Percentiles rank a stretch among this genome's conserved stretches.
These are phyloP conservation scores for Pachyseris speciosa DNA, from an alignment of 64 coral and sea anemone species.

Conservation along the genomic window DNA sequence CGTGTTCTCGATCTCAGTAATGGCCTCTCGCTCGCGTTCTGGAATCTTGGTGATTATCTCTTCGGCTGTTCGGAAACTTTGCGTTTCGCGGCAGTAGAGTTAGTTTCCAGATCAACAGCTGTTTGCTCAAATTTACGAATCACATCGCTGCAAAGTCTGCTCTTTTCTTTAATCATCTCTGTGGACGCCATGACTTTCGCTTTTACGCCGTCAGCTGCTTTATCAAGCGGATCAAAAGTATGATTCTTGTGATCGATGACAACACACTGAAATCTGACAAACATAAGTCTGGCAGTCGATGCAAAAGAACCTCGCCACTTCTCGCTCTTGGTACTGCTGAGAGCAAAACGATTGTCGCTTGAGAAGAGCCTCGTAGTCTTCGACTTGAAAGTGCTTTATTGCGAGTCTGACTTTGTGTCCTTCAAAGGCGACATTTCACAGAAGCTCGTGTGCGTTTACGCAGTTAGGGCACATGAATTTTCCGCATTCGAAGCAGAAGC, in stretches of 20 bases:
- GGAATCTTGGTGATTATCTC: neutral
- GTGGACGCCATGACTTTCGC: neutral
- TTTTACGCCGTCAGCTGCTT: neutral
- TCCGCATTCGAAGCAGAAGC: slow-evolving; percentile 9
- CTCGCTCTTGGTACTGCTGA: slow-evolving; percentile 11
- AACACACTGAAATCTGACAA: neutral
- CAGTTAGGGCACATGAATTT: neutral
- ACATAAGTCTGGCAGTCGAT: neutral
- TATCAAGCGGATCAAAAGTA: neutral
- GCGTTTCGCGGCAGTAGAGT: neutral
- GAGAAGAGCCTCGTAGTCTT: neutral
- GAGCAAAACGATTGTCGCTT: neutral
- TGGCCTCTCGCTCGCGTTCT: slow-evolving; percentile 2
- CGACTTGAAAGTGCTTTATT: neutral
- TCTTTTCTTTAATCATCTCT: neutral
- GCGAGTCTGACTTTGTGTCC: slow-evolving; percentile 7
- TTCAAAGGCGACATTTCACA: neutral
- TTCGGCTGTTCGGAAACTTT: neutral
- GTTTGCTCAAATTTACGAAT: neutral
- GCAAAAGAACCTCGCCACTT: neutral
- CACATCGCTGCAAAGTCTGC: neutral
- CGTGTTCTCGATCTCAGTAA: neutral
- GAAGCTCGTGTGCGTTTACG: neutral
- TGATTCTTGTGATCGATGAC: neutral
- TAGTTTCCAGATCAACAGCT: neutral